phyloP scores from a whole-genome alignment of 2,113 vertebrate species.

The Oryzias curvinotus region DNA sequence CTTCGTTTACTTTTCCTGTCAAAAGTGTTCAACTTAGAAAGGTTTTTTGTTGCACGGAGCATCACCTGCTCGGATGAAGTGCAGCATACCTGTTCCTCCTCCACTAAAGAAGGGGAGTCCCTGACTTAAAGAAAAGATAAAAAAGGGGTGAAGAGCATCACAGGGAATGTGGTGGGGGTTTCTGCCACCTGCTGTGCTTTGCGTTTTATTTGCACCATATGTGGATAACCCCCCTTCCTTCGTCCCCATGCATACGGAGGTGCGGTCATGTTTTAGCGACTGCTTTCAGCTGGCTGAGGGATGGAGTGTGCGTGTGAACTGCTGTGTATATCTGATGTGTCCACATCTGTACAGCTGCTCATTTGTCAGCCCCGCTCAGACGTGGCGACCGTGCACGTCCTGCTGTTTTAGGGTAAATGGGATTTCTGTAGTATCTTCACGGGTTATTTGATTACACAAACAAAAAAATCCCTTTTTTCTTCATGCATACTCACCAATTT shows the following conservation, averaged over 20 bases:
- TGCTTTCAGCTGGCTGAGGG: conserved; percentile 45
- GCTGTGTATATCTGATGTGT: conserved; percentile 27
- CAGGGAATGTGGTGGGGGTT: conserved; percentile 7
- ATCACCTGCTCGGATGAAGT: conserved; percentile 19
- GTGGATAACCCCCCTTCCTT: conserved; percentile 3
- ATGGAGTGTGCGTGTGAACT: conserved; percentile 11
- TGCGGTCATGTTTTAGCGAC: conserved; percentile 24
- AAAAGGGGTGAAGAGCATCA: not conserved
- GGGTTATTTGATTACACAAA: too few relatives aligned
- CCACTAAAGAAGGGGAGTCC: conserved; percentile 36
- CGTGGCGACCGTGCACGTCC: conserved; percentile 25
- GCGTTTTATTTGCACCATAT: conserved; percentile 32
- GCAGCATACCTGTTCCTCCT: conserved; percentile 38
- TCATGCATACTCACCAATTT: not conserved
- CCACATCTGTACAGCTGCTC: conserved; percentile 56
- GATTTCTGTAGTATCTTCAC: conserved; percentile 22
- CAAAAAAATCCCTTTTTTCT: not conserved
- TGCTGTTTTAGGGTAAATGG: conserved; percentile 23
- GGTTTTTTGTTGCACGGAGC: not conserved
- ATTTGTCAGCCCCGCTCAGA: conserved; percentile 69
- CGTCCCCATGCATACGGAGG: conserved; percentile 23
- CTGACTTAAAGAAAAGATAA: conserved; percentile 28
- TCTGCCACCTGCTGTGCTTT: conserved; percentile 50
- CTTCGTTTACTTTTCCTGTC: too few relatives aligned
- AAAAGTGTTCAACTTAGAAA: too few relatives aligned